phyloP scores from a whole-genome alignment of 1,140 invertebrate species.

The Drosophila arawakana region DNA sequence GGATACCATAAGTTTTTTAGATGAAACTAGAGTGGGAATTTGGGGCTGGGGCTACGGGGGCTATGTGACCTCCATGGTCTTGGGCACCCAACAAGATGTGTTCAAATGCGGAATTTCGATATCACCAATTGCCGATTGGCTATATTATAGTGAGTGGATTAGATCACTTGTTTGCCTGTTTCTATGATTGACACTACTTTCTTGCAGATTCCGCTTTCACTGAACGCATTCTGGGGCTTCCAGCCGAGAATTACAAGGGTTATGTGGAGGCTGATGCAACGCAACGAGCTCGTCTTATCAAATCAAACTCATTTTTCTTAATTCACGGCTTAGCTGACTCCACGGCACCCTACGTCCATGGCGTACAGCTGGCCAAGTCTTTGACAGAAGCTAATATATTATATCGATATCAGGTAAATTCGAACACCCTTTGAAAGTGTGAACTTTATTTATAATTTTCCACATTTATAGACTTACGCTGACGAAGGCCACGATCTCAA shows the following conservation, averaged over 20 bases:
- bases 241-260: conserved; percentile 95
- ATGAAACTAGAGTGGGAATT: conserved; percentile 93
- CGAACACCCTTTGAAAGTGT: no score
- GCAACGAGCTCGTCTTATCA: conserved; percentile 92
- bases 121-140: conserved; percentile 97
- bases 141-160: conserved; percentile 93
- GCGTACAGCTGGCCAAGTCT: conserved; percentile 93
- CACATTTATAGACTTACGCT: conserved; percentile 89
- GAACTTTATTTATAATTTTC: neutral
- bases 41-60: conserved; percentile 99
- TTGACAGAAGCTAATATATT: conserved; percentile 93
- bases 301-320: conserved; percentile 93
- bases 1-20: conserved; percentile 93
- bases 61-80: conserved; percentile 94
- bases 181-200: neutral
- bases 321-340: conserved; percentile 95
- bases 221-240: conserved; percentile 95
- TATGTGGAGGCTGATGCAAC: conserved; percentile 97
- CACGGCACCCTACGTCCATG: conserved; percentile 96
- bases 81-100: conserved; percentile 93
- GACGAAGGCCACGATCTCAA: conserved; percentile 92
- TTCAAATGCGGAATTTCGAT: conserved; percentile 97
- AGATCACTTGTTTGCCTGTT: neutral
- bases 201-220: conserved; percentile 95
- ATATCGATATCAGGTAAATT: conserved; percentile 94